Evolutionary conservation across 1,140 invertebrate genomes (phyloP).

Genomic region (Epicauta chinensis): DNA sequence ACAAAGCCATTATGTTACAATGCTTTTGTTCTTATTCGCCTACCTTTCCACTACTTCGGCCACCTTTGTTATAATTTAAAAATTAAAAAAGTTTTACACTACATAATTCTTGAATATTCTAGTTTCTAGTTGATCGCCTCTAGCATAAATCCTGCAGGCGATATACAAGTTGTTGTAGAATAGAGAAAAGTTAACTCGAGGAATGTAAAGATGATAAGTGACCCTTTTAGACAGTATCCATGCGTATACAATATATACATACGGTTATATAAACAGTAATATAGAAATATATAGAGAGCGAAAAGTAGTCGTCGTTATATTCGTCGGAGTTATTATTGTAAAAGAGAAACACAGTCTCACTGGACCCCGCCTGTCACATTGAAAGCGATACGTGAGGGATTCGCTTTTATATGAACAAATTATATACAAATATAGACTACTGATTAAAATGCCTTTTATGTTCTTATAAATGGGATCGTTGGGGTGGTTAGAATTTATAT

Average conservation of each 20-base stretch:
- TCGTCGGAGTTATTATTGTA: slow-evolving; percentile 2
- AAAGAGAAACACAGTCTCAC: slow-evolving; percentile 14
- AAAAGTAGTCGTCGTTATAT: neutral
- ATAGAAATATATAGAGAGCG: neutral
- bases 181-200: slow-evolving; percentile 27
- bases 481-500: neutral
- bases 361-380: slow-evolving; percentile 37
- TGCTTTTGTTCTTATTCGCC: no score
- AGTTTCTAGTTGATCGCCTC: no score
- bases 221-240: slow-evolving; percentile 41
- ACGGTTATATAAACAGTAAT: slow-evolving; percentile 37
- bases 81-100: no score
- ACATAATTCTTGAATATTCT: no score
- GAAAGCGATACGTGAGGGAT: slow-evolving; percentile 38
- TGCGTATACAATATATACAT: slow-evolving; percentile 40
- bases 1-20: no score
- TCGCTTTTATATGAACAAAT: slow-evolving; percentile 42
- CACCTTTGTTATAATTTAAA: no score
- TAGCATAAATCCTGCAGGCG: no score
- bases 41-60: no score
- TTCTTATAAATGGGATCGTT: no score
- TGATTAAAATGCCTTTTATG: slow-evolving; percentile 32
- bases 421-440: slow-evolving; percentile 44
- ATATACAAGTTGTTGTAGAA: neutral
- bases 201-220: slow-evolving; percentile 36